Evolutionary conservation across 2,888 invertebrate genomes (phyloP).

Genomic region (Neuroscelio doddi): DNA sequence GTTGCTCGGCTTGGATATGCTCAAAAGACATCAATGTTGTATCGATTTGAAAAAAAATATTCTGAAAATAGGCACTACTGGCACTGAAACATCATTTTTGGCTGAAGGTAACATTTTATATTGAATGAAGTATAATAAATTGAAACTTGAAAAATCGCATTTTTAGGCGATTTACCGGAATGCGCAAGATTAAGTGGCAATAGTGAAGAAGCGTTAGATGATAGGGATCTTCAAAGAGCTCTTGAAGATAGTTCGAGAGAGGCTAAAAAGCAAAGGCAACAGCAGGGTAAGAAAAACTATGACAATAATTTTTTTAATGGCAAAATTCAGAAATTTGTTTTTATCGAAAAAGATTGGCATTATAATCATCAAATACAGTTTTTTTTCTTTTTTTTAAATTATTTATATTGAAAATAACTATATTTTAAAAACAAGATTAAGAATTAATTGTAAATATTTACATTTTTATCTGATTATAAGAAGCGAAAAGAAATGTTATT

Average conservation of each 20-base stretch:
- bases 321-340: neutral
- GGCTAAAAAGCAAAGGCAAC: constrained; percentile 58
- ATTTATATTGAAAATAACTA: too few relatives aligned
- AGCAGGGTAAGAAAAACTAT: constrained; percentile 55
- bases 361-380: neutral
- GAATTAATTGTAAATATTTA: too few relatives aligned
- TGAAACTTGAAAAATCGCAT: too few relatives aligned
- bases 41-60: constrained; percentile 93
- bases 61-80: constrained; percentile 94
- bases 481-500: too few relatives aligned
- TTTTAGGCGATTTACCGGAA: constrained; percentile 78
- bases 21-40: constrained; percentile 96
- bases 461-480: too few relatives aligned
- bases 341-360: neutral
- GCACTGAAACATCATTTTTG: constrained; percentile 91
- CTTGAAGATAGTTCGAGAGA: constrained; percentile 79
- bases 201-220: constrained; percentile 81
- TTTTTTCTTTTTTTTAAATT: neutral
- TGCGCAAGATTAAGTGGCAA: constrained; percentile 85
- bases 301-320: neutral
- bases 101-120: constrained; percentile 77
- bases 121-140: neutral
- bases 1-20: constrained; percentile 97
- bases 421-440: too few relatives aligned
- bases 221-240: constrained; percentile 81